A percentile compares a stretch with the other conserved stretches of the same genome.
phyloP scores from a whole-genome alignment of 2,888 invertebrate genomes.

The Diogma glabrata region DNA sequence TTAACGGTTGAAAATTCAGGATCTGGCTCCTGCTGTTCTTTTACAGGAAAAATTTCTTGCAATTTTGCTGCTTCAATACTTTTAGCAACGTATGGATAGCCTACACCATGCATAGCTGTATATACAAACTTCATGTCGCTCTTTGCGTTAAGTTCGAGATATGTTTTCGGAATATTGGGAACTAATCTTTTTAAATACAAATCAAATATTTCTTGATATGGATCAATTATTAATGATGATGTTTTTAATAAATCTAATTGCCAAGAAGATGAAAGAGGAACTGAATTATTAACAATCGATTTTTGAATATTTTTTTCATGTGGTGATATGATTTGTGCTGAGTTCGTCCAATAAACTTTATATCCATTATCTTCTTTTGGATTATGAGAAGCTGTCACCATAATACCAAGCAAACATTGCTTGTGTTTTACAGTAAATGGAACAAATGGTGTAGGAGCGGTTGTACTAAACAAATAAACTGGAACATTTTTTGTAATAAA shows the following conservation, averaged over 20 bases:
- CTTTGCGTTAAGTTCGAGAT: slow-evolving; percentile 41
- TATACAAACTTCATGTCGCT: slow-evolving; percentile 63
- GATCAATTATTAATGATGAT: slow-evolving; percentile 51
- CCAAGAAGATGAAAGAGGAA: slow-evolving; percentile 73
- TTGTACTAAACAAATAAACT: slow-evolving; percentile 68
- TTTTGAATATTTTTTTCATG: slow-evolving; percentile 79
- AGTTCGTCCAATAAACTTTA: slow-evolving; percentile 94
- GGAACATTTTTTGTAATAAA: slow-evolving; percentile 63
- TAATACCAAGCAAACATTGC: slow-evolving; percentile 72
- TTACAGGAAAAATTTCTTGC: slow-evolving; percentile 35
- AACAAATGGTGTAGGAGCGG: slow-evolving; percentile 88
- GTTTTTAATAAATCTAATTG: slow-evolving; percentile 45
- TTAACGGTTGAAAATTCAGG: slow-evolving; percentile 95
- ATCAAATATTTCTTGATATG: slow-evolving; percentile 51
- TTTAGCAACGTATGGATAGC: slow-evolving; percentile 60
- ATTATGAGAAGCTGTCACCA: slow-evolving; percentile 94
- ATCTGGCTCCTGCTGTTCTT: slow-evolving; percentile 74
- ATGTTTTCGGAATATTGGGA: slow-evolving; percentile 40
- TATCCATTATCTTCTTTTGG: slow-evolving; percentile 95
- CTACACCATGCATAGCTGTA: slow-evolving; percentile 98
- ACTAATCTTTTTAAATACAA: slow-evolving; percentile 54
- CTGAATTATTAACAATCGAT: slow-evolving; percentile 61
- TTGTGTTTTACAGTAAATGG: slow-evolving; percentile 70
- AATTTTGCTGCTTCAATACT: slow-evolving; percentile 68
- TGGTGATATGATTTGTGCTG: slow-evolving; percentile 89